Percentiles rank a stretch among this genome's conserved stretches.
phyloP scores from a whole-genome alignment of 2,797 vertebrate genomes.

The Lacerta viridis region DNA sequence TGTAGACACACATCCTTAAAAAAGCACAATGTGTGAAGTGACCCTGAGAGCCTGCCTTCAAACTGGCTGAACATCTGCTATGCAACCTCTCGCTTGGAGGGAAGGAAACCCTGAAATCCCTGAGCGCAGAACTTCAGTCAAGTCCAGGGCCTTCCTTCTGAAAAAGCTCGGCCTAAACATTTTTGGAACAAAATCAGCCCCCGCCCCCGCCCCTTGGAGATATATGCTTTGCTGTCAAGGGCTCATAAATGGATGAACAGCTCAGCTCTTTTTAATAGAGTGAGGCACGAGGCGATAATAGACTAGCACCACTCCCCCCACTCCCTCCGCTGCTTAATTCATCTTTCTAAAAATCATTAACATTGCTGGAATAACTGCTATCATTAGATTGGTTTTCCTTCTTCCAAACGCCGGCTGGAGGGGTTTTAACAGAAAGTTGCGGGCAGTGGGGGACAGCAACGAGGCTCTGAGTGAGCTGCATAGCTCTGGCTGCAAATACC shows the following conservation, averaged over 20 bases:
- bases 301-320: conserved; percentile 69
- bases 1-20: too few relatives aligned
- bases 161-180: conserved; percentile 45
- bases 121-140: conserved; percentile 18
- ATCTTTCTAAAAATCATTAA: conserved; percentile 81
- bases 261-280: conserved; percentile 81
- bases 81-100: not conserved
- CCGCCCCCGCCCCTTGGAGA: conserved; percentile 67
- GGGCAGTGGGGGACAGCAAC: not conserved
- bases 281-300: conserved; percentile 75
- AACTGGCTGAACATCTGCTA: not conserved
- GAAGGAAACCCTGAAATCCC: not conserved
- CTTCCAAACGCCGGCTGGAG: not conserved
- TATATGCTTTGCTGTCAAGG: conserved; percentile 74
- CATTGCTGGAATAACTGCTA: conserved; percentile 78
- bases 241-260: conserved; percentile 80
- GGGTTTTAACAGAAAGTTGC: not conserved
- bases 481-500: not conserved
- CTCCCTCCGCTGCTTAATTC: conserved; percentile 76
- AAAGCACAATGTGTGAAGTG: not conserved
- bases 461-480: conserved; percentile 36
- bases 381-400: conserved; percentile 68
- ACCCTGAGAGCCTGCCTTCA: not conserved
- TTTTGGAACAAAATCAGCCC: not conserved
- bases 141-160: conserved; percentile 53